A percentile compares a stretch with the other conserved stretches of the same genome.
Evolutionary conservation across 2,888 invertebrate genomes (phyloP).

Genomic region (Zaprionus lineosus): DNA sequence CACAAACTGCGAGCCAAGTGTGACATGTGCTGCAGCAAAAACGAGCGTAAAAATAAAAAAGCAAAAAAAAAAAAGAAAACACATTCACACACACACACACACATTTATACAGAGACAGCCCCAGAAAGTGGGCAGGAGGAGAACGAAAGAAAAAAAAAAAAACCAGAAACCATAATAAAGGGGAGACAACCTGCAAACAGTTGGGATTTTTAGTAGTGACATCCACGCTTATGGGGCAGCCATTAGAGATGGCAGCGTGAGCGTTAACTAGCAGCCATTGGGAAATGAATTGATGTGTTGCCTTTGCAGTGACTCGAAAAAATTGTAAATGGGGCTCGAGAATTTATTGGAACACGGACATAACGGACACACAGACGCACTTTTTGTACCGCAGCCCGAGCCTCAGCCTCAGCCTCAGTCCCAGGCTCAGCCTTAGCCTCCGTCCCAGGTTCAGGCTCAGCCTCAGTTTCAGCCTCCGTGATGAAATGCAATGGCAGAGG

Average conservation of each 20-base stretch:
- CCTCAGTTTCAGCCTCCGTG: too few species aligned
- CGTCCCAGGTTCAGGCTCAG: too few species aligned
- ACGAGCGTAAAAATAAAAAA: slow-evolving; percentile 30
- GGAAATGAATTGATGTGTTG: slow-evolving; percentile 32
- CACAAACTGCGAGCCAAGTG: slow-evolving; percentile 74
- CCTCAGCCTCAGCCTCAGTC: too few species aligned
- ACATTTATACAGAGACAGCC: too few species aligned
- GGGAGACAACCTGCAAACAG: slow-evolving; percentile 52
- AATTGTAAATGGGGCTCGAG: too few species aligned
- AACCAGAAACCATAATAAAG: slow-evolving; percentile 3
- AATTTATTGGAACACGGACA: neutral
- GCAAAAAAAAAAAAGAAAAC: slow-evolving; percentile 16
- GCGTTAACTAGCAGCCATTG: slow-evolving; percentile 35
- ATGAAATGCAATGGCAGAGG: too few species aligned
- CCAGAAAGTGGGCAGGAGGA: too few species aligned
- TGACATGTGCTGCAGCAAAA: slow-evolving; percentile 59
- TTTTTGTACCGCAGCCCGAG: too few species aligned
- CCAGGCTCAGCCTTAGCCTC: too few species aligned
- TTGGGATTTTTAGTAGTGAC: slow-evolving; percentile 52
- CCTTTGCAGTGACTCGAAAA: neutral
- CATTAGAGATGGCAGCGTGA: slow-evolving; percentile 37
- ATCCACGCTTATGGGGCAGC: slow-evolving; percentile 42
- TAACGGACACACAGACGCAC: too few species aligned
- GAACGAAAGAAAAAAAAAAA: neutral
- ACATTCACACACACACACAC: too few species aligned